Conservation (phyloP, 2,113 vertebrate species). For the Zapornia atra region DNA sequence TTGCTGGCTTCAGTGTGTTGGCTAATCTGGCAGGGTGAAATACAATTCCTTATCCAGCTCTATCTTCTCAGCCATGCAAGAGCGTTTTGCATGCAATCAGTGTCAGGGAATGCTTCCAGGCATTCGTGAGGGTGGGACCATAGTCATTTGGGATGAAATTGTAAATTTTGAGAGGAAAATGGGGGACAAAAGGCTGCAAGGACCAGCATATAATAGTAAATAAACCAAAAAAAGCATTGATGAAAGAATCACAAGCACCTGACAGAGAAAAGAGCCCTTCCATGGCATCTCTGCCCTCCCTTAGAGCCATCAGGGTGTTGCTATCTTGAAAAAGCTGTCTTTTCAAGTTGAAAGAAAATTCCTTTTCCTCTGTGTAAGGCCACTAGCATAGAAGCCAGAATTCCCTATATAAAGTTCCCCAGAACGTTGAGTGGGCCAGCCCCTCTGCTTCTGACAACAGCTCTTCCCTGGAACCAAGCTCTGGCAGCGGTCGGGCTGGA, state of each 20-base stretch:
- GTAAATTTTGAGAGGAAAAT: background rate
- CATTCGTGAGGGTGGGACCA: background rate
- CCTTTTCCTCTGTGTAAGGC: background rate
- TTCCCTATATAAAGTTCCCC: background rate
- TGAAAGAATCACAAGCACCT: background rate
- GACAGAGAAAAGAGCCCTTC: background rate
- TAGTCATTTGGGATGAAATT: background rate
- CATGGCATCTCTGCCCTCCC: background rate
- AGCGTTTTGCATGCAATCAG: background rate
- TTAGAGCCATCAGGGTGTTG: background rate
- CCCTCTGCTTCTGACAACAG: background rate
- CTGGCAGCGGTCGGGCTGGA: background rate
- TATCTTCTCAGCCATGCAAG: background rate
- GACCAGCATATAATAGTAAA: background rate
- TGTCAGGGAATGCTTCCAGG: conserved; percentile 2
- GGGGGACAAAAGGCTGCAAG: background rate
- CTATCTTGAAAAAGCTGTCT: background rate
- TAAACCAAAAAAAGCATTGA: background rate
- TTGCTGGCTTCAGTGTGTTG: background rate
- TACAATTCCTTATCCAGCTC: background rate
- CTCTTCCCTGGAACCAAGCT: background rate
- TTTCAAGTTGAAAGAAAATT: background rate
- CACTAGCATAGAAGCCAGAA: background rate
- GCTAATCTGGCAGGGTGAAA: background rate
- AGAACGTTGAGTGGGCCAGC: background rate